phyloP scores from a whole-genome alignment of 1,140 invertebrate genomes.

The Caenorhabditis inopinata region DNA sequence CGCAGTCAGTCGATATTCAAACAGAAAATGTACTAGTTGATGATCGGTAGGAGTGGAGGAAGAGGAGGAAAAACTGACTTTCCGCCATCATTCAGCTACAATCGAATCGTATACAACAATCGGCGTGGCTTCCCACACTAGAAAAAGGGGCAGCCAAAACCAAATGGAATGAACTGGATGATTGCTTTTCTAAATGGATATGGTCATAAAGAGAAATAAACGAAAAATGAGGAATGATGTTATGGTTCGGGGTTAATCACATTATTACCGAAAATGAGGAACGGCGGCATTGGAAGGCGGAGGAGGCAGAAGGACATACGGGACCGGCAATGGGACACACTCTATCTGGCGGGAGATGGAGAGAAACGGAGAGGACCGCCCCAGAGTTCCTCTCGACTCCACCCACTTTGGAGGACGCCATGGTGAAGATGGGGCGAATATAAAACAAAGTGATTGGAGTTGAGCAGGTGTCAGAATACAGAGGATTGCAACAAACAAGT shows the following conservation, averaged over 20 bases:
- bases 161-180: slow-evolving; percentile 2
- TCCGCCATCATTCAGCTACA: slow-evolving; percentile 5
- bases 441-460: not conserved
- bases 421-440: not conserved
- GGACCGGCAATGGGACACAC: not conserved
- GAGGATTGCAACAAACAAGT: not conserved
- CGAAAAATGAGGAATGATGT: not conserved
- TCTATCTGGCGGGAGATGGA: not conserved
- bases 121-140: not conserved
- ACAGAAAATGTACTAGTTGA: slow-evolving; percentile 24
- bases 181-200: slow-evolving; percentile 16
- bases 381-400: not conserved
- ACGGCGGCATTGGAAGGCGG: not conserved
- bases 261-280: slow-evolving; percentile 34
- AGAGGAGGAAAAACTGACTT: slow-evolving; percentile 6
- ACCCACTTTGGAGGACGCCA: slow-evolving; percentile 4
- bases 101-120: slow-evolving; percentile 4
- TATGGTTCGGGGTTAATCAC: slow-evolving; percentile 31
- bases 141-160: not conserved
- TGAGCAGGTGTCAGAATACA: not conserved
- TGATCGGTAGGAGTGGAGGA: not conserved
- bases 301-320: not conserved
- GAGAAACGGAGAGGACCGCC: not conserved
- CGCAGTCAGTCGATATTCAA: too few species aligned
- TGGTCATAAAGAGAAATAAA: not conserved